These are phyloP conservation scores for Volucella inanis DNA, from an alignment of 2,888 invertebrate genomes.

Conservation along the genomic window DNA sequence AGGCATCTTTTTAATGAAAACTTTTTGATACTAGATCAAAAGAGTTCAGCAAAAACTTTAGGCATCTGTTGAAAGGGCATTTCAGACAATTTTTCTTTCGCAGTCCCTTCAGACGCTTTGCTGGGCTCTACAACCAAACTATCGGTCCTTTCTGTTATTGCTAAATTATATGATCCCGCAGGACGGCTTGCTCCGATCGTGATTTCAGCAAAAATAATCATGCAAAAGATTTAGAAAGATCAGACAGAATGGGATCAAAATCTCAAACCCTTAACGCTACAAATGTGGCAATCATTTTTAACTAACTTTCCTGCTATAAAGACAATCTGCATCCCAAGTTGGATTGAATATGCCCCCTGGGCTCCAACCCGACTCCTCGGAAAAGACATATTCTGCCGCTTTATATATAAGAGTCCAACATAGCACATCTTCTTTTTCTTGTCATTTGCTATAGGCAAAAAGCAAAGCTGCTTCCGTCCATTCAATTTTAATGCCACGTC, in stretches of 20 bases:
- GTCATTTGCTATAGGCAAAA: no score
- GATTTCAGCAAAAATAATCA: slow-evolving; percentile 3
- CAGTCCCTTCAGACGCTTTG: background rate
- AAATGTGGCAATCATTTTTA: slow-evolving; percentile 30
- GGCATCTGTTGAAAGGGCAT: slow-evolving; percentile 16
- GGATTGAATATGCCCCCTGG: slow-evolving; percentile 32
- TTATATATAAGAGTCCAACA: no score
- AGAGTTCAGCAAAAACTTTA: slow-evolving; percentile 1
- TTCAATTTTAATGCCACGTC: no score
- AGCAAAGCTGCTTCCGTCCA: no score
- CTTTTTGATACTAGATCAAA: background rate
- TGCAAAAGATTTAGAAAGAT: slow-evolving; percentile 35
- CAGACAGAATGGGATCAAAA: slow-evolving; percentile 45
- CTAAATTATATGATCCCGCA: slow-evolving; percentile 41
- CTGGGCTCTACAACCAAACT: slow-evolving; percentile 21
- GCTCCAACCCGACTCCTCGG: no score
- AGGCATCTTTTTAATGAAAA: background rate
- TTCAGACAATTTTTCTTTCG: slow-evolving; percentile 1
- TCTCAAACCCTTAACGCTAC: background rate
- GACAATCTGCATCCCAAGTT: slow-evolving; percentile 46
- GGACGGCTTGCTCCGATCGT: slow-evolving; percentile 36
- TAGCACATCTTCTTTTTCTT: no score
- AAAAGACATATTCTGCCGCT: no score
- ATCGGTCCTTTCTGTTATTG: slow-evolving; percentile 45
- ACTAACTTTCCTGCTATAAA: slow-evolving; percentile 1